These are phyloP conservation scores for Opisthocomus hoazin DNA, from an alignment of 2,113 vertebrate genomes.

Conservation along the genomic window DNA sequence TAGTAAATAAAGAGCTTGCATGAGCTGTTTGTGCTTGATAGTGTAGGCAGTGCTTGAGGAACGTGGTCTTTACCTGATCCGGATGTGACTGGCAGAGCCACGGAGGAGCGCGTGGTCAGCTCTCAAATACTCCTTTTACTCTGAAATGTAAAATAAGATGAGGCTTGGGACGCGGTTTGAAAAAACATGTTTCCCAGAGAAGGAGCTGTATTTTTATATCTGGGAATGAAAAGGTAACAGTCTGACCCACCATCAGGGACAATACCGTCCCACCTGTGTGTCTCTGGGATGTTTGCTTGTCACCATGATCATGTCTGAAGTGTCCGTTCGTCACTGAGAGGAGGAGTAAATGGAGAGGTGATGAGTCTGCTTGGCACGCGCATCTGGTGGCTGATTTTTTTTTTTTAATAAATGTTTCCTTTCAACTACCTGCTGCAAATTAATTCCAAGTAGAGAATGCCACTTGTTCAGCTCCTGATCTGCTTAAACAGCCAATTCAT, in stretches of 20 bases:
- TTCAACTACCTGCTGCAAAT: background rate
- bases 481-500: background rate
- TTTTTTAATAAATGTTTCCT: background rate
- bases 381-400: background rate
- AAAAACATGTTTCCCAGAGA: background rate
- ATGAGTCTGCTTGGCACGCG: background rate
- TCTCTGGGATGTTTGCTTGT: background rate
- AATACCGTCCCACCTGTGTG: rapidly evolving
- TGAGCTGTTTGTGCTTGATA: background rate
- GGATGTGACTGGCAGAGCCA: background rate
- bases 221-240: background rate
- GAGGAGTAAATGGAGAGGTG: background rate
- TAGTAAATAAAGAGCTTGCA: background rate
- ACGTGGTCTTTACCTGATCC: background rate
- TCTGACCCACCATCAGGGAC: background rate
- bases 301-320: rapidly evolving
- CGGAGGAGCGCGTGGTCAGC: background rate
- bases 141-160: background rate
- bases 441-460: background rate
- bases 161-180: background rate
- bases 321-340: background rate
- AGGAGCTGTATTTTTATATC: background rate
- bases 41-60: background rate
- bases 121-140: background rate
- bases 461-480: background rate